Percentiles rank a stretch among this genome's conserved stretches.
Conservation (phyloP, 2,113 vertebrate species). For the Ranitomeya variabilis region DNA sequence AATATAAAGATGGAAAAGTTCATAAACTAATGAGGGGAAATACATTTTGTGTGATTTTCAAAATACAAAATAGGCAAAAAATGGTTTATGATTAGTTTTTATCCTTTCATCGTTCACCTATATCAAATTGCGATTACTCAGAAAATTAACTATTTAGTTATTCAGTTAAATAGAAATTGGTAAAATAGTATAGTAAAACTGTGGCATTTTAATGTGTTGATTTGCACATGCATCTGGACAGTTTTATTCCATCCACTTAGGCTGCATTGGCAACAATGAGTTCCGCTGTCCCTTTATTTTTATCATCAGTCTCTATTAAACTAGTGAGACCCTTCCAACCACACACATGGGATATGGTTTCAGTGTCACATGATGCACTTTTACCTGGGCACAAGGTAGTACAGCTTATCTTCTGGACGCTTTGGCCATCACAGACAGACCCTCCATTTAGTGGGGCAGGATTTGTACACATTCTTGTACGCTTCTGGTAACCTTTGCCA, state of each 20-base stretch:
- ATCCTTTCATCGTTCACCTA: background rate
- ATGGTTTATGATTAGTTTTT: background rate
- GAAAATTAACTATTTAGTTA: background rate
- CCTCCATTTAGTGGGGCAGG: slow-evolving; percentile 92
- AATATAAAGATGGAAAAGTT: background rate
- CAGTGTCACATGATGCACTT: background rate
- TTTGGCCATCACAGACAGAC: slow-evolving; percentile 89
- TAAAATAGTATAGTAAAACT: background rate
- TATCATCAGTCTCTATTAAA: background rate
- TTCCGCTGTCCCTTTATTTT: background rate
- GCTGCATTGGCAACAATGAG: background rate
- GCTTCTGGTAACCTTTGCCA: slow-evolving; percentile 90
- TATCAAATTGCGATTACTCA: background rate
- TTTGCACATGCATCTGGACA: background rate
- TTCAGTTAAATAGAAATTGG: background rate
- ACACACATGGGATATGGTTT: background rate
- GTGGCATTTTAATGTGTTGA: background rate
- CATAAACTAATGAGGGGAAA: background rate
- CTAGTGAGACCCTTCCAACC: background rate
- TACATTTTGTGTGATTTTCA: too few species aligned
- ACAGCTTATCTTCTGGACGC: slow-evolving; percentile 88
- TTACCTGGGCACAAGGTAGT: slow-evolving; percentile 91
- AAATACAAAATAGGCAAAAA: too few species aligned
- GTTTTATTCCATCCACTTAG: background rate
- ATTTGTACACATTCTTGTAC: slow-evolving; percentile 93